Percentiles rank a stretch among this genome's conserved stretches.
These are phyloP conservation scores for Tragelaphus buxtoni DNA, from an alignment of 2,113 vertebrate genomes.

Conservation along the genomic window DNA sequence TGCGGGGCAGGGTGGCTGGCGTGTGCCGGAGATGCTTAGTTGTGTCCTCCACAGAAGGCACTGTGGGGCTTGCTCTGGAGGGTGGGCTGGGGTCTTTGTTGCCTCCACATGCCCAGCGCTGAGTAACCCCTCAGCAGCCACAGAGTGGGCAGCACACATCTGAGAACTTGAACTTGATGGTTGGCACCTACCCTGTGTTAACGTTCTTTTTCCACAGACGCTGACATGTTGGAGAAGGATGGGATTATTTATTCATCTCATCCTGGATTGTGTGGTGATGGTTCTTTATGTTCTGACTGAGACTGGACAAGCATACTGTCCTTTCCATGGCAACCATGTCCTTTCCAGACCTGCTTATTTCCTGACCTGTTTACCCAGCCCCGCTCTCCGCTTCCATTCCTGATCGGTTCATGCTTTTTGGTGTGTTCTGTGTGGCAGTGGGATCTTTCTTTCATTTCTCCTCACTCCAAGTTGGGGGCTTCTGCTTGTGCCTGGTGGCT, in stretches of 20 bases:
- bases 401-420: not conserved
- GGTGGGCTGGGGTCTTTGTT: rapidly evolving
- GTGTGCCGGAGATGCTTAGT: not conserved
- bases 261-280: not conserved
- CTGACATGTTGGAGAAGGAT: not conserved
- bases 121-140: not conserved
- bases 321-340: no score
- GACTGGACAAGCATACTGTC: no score
- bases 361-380: no score
- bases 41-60: rapidly evolving
- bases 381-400: no score
- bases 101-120: rapidly evolving
- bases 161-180: not conserved
- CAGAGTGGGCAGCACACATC: not conserved
- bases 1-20: rapidly evolving
- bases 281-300: no score
- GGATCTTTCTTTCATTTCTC: not conserved
- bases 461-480: rapidly evolving
- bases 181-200: not conserved
- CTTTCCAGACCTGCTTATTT: no score
- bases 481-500: no score
- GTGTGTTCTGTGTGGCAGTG: no score
- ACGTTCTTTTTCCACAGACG: not conserved
- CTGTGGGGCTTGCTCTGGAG: not conserved
- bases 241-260: not conserved